These are phyloP conservation scores for Leptopilina boulardi DNA, from an alignment of 1,140 invertebrate species.

Conservation along the genomic window DNA sequence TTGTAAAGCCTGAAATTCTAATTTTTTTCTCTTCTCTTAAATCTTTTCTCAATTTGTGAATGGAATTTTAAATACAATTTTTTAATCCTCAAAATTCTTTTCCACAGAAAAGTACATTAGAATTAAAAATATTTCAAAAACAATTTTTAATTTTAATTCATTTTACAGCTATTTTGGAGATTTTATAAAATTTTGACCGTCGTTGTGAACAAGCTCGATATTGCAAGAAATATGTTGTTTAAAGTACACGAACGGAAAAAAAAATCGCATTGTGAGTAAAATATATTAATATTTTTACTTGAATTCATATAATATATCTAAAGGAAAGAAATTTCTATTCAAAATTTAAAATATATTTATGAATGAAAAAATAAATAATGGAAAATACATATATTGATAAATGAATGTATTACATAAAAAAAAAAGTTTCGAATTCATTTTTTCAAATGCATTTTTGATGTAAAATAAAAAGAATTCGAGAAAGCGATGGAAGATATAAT, in stretches of 20 bases:
- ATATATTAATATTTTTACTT: conserved; percentile 73
- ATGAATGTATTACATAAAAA: no score
- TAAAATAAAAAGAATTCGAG: conserved; percentile 47
- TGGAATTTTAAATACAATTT: neutral
- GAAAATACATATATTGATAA: no score
- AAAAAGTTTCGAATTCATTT: neutral
- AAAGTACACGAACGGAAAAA: conserved; percentile 37
- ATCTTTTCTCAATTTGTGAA: neutral
- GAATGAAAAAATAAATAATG: no score
- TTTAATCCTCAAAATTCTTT: no score
- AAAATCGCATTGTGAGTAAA: conserved; percentile 58
- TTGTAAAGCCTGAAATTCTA: neutral
- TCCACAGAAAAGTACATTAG: no score
- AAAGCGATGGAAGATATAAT: conserved; percentile 52
- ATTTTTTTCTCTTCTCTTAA: neutral
- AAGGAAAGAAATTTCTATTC: no score
- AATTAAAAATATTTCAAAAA: no score
- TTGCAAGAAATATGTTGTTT: neutral
- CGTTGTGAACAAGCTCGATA: conserved; percentile 7
- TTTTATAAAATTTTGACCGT: conserved; percentile 10
- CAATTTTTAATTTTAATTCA: no score
- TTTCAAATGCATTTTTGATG: conserved; percentile 65
- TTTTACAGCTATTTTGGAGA: neutral
- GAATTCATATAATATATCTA: conserved; percentile 49
- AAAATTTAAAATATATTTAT: no score